These are phyloP conservation scores for Tapirus terrestris DNA, from an alignment of 2,113 vertebrate genomes.

Conservation along the genomic window DNA sequence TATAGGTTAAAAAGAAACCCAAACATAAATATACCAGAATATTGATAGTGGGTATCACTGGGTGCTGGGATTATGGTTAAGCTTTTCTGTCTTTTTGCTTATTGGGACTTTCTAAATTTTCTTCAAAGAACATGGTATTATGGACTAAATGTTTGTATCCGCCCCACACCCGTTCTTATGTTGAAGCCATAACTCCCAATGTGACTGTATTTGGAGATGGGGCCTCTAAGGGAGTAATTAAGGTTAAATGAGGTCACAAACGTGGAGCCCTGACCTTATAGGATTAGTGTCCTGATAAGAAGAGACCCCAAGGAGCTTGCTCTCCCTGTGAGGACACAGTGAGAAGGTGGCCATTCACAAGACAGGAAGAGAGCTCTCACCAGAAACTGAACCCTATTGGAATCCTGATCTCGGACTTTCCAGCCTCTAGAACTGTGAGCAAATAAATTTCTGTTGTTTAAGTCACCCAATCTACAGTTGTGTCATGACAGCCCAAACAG, in stretches of 20 bases:
- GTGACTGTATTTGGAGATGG: background rate
- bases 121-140: background rate
- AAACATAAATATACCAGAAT: background rate
- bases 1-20: constrained; percentile 15
- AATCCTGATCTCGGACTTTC: background rate
- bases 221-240: background rate
- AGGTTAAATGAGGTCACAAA: background rate
- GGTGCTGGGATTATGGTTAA: background rate
- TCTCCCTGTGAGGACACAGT: background rate
- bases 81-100: background rate
- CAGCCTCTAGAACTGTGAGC: background rate
- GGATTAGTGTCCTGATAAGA: background rate
- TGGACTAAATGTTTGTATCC: background rate
- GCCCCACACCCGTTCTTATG: background rate
- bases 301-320: background rate
- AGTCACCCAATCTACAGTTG: background rate
- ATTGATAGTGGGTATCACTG: background rate
- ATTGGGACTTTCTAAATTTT: background rate
- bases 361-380: background rate
- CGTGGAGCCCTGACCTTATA: background rate
- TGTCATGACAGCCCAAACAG: background rate
- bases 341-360: background rate
- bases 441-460: background rate
- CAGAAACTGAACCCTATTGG: background rate
- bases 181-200: background rate